A percentile compares a stretch with the other conserved stretches of the same genome.
phyloP scores from a whole-genome alignment of 1,140 invertebrate species.

The Drosophila ironensis region DNA sequence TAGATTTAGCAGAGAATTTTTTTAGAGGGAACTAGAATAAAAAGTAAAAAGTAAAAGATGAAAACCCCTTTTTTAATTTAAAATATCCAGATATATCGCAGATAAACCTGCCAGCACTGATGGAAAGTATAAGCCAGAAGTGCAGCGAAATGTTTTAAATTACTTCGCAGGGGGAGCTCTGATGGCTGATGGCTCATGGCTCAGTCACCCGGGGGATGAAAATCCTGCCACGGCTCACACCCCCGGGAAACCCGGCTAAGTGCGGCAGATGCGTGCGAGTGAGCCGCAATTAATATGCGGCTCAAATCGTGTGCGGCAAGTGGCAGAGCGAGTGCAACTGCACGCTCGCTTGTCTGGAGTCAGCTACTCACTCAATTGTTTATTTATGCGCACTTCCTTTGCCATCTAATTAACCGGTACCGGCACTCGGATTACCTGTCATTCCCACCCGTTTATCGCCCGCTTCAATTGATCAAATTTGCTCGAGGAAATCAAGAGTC shows the following conservation, averaged over 20 bases:
- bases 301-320: slow-evolving; percentile 21
- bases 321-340: slow-evolving; percentile 13
- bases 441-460: slow-evolving; percentile 33
- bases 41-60: too few relatives aligned
- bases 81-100: not conserved
- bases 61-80: too few relatives aligned
- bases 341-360: slow-evolving; percentile 20
- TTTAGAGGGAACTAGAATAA: too few relatives aligned
- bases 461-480: slow-evolving; percentile 56
- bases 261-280: slow-evolving; percentile 27
- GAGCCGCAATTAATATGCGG: slow-evolving; percentile 63
- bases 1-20: too few relatives aligned
- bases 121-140: not conserved
- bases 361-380: not conserved
- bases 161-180: slow-evolving; percentile 14
- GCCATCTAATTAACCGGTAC: slow-evolving; percentile 58
- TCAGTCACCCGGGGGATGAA: slow-evolving; percentile 14
- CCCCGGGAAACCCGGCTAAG: not conserved
- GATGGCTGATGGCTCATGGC: slow-evolving; percentile 7
- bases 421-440: slow-evolving; percentile 15
- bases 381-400: slow-evolving; percentile 25
- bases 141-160: slow-evolving; percentile 52
- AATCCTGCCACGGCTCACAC: not conserved
- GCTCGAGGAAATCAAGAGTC: slow-evolving; percentile 55
- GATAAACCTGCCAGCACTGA: not conserved